Conservation (phyloP, 2,888 invertebrate genomes). For the Luffia ferchaultella region DNA sequence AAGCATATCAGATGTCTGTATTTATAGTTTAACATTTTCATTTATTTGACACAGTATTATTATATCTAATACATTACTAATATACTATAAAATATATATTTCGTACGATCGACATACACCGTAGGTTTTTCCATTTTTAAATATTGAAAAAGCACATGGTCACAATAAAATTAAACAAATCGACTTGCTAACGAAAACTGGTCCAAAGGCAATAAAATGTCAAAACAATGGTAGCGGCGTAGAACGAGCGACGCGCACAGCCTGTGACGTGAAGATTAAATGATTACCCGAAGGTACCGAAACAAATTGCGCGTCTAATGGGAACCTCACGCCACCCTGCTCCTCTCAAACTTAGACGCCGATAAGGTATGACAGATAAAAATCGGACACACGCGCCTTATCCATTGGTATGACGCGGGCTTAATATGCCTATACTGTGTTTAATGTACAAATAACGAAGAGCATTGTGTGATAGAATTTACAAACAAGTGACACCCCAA, state of each 20-base stretch:
- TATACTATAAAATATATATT: neutral
- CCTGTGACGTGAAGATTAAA: slow-evolving; percentile 32
- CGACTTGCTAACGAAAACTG: neutral
- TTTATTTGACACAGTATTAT: too few species aligned
- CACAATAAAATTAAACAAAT: neutral
- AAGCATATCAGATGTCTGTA: neutral
- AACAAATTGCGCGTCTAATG: slow-evolving; percentile 53
- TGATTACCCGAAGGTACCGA: slow-evolving; percentile 39
- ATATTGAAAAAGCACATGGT: neutral
- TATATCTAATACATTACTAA: too few species aligned
- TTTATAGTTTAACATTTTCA: too few species aligned
- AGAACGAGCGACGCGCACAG: slow-evolving; percentile 17
- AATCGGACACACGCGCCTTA: too few species aligned
- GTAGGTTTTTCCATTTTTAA: neutral
- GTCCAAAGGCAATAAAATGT: neutral
- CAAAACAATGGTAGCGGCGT: neutral
- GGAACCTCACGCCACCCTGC: slow-evolving; percentile 27
- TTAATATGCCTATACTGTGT: too few species aligned
- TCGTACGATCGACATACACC: neutral
- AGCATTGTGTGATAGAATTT: too few species aligned
- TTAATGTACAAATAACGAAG: too few species aligned
- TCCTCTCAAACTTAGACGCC: neutral
- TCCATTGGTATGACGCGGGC: too few species aligned
- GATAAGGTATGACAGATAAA: too few species aligned
- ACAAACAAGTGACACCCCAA: too few species aligned